Conservation (phyloP, 2,113 vertebrate species). For the Hippocampus barbouri region DNA sequence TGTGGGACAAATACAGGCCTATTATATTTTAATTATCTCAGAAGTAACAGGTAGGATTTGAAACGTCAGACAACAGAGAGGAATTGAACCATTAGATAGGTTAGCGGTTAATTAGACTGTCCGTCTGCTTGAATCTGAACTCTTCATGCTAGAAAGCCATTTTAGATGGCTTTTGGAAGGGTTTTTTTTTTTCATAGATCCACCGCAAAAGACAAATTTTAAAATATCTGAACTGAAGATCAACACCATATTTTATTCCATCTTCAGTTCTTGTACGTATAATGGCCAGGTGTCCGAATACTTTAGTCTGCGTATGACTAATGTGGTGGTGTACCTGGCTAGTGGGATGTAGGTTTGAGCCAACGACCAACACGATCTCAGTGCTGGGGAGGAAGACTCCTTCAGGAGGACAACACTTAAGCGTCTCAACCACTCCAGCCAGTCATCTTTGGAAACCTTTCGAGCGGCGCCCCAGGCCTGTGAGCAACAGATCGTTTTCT, state of each 20-base stretch:
- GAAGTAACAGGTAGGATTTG: not conserved
- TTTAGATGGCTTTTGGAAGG: not conserved
- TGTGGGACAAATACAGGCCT: not conserved
- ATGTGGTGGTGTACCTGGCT: conserved; percentile 79
- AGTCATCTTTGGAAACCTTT: conserved; percentile 98
- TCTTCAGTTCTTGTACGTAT: not conserved
- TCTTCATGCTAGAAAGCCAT: not conserved
- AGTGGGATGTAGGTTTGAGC: conserved; percentile 98
- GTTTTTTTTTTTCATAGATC: not conserved
- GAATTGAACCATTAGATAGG: not conserved
- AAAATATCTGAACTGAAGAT: not conserved
- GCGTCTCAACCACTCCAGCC: conserved; percentile 94
- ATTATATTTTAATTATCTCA: not conserved
- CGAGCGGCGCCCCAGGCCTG: conserved; percentile 98
- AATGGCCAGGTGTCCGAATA: not conserved
- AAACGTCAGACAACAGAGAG: not conserved
- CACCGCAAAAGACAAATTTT: not conserved
- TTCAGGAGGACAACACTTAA: conserved; percentile 94
- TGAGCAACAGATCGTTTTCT: conserved; percentile 18
- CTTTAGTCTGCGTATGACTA: conserved; percentile 1
- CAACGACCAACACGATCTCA: conserved; percentile 96
- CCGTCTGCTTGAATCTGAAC: not conserved
- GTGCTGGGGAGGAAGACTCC: conserved; percentile 92
- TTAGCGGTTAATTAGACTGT: not conserved
- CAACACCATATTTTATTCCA: not conserved